These are phyloP conservation scores for Dasysyrphus albostriatus DNA, from an alignment of 2,888 invertebrate species.

Conservation along the genomic window DNA sequence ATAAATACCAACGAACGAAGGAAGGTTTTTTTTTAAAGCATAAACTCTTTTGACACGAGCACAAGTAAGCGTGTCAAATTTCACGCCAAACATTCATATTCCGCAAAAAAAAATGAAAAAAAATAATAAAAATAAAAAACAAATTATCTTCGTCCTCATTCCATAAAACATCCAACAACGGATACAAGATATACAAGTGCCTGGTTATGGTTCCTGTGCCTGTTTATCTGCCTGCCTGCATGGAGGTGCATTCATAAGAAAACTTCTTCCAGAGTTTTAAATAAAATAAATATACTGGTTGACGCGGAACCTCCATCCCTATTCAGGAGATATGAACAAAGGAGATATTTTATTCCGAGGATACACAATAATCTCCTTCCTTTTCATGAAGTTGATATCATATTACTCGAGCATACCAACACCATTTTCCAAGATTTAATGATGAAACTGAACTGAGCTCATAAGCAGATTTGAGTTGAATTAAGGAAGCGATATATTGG, in stretches of 20 bases:
- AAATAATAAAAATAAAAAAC: no score
- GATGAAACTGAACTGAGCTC: not conserved
- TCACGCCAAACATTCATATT: constrained; percentile 67
- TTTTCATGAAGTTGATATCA: constrained; percentile 58
- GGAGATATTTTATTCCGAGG: constrained; percentile 38
- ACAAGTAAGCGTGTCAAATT: constrained; percentile 73
- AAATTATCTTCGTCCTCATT: constrained; percentile 15
- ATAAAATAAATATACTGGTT: constrained; percentile 14
- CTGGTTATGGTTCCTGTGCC: not conserved
- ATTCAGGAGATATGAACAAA: constrained; percentile 21
- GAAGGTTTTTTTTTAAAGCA: constrained; percentile 5
- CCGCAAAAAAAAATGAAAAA: constrained; percentile 38
- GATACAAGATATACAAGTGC: constrained; percentile 40
- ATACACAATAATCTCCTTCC: constrained; percentile 46
- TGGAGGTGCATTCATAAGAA: constrained; percentile 17
- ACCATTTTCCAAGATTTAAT: constrained; percentile 38
- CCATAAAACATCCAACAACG: constrained; percentile 42
- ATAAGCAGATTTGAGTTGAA: constrained; percentile 34
- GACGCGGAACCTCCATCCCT: constrained; percentile 12
- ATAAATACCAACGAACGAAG: not conserved
- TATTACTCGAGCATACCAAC: constrained; percentile 52
- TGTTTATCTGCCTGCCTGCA: not conserved
- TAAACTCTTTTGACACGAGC: constrained; percentile 66
- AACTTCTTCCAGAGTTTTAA: constrained; percentile 36
- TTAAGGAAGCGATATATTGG: constrained; percentile 21